A percentile compares a stretch with the other conserved stretches of the same genome.
Evolutionary conservation across 1,140 invertebrate species (phyloP).

Genomic region (Apis mellifera): DNA sequence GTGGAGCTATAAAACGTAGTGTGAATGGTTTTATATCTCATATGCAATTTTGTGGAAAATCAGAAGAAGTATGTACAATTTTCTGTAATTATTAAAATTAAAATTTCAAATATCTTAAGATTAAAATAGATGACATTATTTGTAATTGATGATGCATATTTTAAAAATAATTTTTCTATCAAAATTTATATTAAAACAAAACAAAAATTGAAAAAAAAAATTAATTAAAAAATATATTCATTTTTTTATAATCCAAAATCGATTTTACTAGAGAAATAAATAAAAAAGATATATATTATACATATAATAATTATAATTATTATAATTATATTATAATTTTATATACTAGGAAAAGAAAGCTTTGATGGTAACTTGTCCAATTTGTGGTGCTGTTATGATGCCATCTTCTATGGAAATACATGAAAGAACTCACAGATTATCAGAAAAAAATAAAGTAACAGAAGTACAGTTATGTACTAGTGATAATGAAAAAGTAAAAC

Average conservation of each 20-base stretch:
- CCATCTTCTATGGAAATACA: constrained; percentile 84
- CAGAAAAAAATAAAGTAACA: constrained; percentile 59
- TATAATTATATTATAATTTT: neutral
- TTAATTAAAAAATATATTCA: no score
- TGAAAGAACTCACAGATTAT: constrained; percentile 73
- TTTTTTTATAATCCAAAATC: no score
- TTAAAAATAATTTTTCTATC: neutral
- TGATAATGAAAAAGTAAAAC: constrained; percentile 66
- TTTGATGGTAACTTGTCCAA: constrained; percentile 80
- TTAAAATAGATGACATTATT: no score
- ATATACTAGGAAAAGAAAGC: constrained; percentile 80
- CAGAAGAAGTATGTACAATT: constrained; percentile 78
- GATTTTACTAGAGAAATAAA: no score
- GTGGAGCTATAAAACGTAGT: constrained; percentile 82
- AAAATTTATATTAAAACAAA: neutral
- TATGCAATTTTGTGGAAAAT: constrained; percentile 83
- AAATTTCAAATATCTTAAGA: neutral
- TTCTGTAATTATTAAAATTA: neutral
- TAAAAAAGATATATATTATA: neutral
- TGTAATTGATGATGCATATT: no score
- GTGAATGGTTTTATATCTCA: constrained; percentile 85
- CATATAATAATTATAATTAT: neutral
- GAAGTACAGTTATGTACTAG: constrained; percentile 17
- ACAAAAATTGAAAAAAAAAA: no score
- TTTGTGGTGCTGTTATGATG: constrained; percentile 83